Conservation (phyloP, 2,888 invertebrate genomes). For the Pinctada fucata region DNA sequence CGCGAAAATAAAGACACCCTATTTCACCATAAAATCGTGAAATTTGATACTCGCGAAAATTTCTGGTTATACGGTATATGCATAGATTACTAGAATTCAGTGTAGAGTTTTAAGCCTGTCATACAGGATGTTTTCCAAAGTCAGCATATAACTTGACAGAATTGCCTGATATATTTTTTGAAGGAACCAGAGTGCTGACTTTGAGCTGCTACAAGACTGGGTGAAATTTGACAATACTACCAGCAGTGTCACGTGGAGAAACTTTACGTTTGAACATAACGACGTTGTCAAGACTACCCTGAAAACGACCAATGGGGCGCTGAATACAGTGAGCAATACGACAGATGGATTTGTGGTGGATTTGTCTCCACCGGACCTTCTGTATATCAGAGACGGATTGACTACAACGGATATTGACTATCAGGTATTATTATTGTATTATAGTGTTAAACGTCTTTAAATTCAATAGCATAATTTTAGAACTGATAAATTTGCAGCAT, state of each 20-base stretch:
- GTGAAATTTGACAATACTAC: slow-evolving; percentile 38
- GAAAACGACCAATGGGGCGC: slow-evolving; percentile 58
- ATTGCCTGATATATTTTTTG: too few relatives aligned
- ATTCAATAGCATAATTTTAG: too few relatives aligned
- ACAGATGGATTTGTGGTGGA: slow-evolving; percentile 59
- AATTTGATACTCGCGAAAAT: too few relatives aligned
- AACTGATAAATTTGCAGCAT: too few relatives aligned
- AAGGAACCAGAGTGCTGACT: slow-evolving; percentile 41
- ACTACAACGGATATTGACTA: slow-evolving; percentile 46
- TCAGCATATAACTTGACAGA: too few relatives aligned
- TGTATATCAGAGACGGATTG: slow-evolving; percentile 54
- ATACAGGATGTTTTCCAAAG: too few relatives aligned
- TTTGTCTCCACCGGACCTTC: slow-evolving; percentile 55
- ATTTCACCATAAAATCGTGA: too few relatives aligned
- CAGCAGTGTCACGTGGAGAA: slow-evolving; percentile 52
- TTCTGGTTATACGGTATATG: too few relatives aligned
- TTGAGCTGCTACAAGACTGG: slow-evolving; percentile 45
- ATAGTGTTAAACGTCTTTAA: too few relatives aligned
- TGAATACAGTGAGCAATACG: slow-evolving; percentile 40
- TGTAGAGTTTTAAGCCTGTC: too few relatives aligned
- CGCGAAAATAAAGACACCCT: too few relatives aligned
- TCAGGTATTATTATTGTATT: slow-evolving; percentile 42
- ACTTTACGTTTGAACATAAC: slow-evolving; percentile 57
- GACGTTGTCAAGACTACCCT: slow-evolving; percentile 52
- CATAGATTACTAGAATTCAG: too few relatives aligned